A percentile compares a stretch with the other conserved stretches of the same genome.
phyloP scores from a whole-genome alignment of 1,140 invertebrate species.

The Bicyclus anynana region DNA sequence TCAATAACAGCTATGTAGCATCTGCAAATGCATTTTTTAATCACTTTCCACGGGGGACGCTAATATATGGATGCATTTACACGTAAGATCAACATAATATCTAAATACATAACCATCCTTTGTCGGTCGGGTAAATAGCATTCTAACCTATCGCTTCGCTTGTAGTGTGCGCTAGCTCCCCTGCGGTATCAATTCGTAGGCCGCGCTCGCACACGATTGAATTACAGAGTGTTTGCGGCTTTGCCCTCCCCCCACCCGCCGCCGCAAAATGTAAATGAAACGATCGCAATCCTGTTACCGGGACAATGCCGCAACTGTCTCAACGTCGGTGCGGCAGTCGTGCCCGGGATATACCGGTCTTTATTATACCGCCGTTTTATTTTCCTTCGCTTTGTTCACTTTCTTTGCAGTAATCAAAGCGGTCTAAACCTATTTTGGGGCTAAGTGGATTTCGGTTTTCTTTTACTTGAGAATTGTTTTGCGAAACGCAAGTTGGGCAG shows the following conservation, averaged over 20 bases:
- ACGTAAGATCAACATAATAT: no score
- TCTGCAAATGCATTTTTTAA: no score
- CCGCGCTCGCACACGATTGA: slow-evolving; percentile 17
- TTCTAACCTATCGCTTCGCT: background rate
- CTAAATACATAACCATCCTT: no score
- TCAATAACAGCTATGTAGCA: no score
- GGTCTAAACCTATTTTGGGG: background rate
- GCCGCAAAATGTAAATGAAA: slow-evolving; percentile 18
- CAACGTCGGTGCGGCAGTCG: no score
- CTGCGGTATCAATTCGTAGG: slow-evolving; percentile 17
- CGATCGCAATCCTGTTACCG: slow-evolving; percentile 20
- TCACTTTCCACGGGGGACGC: no score
- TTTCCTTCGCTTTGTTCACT: background rate
- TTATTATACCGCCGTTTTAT: background rate
- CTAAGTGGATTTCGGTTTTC: no score
- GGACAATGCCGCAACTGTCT: slow-evolving; percentile 11
- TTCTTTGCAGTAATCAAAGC: background rate
- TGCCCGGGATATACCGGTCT: background rate
- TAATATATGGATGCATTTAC: no score
- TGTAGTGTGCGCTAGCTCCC: background rate
- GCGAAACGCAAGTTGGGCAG: no score
- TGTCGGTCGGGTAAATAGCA: no score
- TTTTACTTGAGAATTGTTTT: no score
- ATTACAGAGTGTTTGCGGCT: slow-evolving; percentile 21
- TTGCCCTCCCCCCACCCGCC: background rate